Conservation (phyloP, 2,113 vertebrate species). For the Dipodomys merriami region DNA sequence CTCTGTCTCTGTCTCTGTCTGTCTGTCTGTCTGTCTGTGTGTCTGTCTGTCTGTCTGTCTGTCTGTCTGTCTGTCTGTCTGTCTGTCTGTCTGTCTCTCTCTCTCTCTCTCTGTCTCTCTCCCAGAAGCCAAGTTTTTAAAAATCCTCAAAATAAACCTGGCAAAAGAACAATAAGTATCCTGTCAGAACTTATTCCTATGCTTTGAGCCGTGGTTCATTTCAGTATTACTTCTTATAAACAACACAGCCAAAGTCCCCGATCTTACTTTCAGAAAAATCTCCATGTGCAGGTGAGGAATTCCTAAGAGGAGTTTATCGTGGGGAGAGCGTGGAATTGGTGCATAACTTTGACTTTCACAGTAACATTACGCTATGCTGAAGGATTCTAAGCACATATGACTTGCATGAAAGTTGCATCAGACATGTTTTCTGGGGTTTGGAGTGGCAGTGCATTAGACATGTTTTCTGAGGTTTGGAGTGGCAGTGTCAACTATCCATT, state of each 20-base stretch:
- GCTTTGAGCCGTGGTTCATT: conserved; percentile 51
- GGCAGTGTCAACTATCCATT: conserved; percentile 2
- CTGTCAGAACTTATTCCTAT: conserved; percentile 23
- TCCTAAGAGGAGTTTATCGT: background rate
- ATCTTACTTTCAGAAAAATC: background rate
- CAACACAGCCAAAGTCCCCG: background rate
- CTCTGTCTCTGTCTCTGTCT: too few species aligned
- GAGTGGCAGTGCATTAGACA: background rate
- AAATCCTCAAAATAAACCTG: conserved; percentile 43
- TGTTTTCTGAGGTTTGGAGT: conserved; percentile 48
- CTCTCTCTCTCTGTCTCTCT: background rate
- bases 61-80: too few species aligned
- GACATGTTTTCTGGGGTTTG: conserved; percentile 47
- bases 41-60: too few species aligned
- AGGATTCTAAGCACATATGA: conserved; percentile 3
- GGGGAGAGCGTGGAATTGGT: background rate
- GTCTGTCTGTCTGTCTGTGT: too few species aligned
- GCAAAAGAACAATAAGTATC: conserved; percentile 32
- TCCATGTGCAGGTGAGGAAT: background rate
- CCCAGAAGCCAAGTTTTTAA: conserved; percentile 37
- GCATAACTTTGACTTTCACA: background rate
- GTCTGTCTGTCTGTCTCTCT: too few species aligned
- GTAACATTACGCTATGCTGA: background rate
- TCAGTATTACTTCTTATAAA: conserved; percentile 23
- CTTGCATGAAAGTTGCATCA: conserved; percentile 5